These are phyloP conservation scores for Micrasema longulum DNA, from an alignment of 1,140 invertebrate genomes.

Conservation along the genomic window DNA sequence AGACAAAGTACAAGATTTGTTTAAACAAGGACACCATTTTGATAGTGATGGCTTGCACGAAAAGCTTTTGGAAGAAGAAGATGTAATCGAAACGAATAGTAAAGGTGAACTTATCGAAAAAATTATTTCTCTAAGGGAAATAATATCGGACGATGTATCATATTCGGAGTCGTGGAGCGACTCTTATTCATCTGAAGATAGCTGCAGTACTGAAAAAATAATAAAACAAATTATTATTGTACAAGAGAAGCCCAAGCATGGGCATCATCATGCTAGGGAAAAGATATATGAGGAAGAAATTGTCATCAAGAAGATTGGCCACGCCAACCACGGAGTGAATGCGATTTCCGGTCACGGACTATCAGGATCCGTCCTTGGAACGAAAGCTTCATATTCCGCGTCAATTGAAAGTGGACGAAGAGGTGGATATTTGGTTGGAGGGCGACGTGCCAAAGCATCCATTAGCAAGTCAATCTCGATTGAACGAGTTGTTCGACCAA, in stretches of 20 bases:
- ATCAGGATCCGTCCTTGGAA: neutral
- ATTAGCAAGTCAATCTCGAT: neutral
- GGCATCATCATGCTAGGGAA: conserved; percentile 48
- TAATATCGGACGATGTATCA: conserved; percentile 45
- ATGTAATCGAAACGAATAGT: conserved; percentile 48
- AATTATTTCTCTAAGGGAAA: conserved; percentile 47
- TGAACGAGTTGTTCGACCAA: conserved; percentile 31
- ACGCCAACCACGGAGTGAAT: neutral
- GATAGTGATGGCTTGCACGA: conserved; percentile 27
- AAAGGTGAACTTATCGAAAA: conserved; percentile 51
- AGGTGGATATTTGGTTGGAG: neutral
- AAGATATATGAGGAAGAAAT: conserved; percentile 53
- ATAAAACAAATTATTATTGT: conserved; percentile 52
- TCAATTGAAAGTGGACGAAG: conserved; percentile 25
- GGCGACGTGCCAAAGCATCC: neutral
- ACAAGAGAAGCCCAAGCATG: conserved; percentile 51
- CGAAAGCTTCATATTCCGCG: neutral
- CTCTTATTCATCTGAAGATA: conserved; percentile 42
- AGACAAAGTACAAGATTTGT: conserved; percentile 45
- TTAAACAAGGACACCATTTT: conserved; percentile 40
- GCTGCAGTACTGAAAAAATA: conserved; percentile 50
- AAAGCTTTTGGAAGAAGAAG: conserved; percentile 38
- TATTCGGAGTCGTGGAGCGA: conserved; percentile 29
- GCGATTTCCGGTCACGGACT: conserved; percentile 15
- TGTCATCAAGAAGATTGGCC: conserved; percentile 49